Conservation (phyloP, 2,113 vertebrate species). For the Micromys minutus region DNA sequence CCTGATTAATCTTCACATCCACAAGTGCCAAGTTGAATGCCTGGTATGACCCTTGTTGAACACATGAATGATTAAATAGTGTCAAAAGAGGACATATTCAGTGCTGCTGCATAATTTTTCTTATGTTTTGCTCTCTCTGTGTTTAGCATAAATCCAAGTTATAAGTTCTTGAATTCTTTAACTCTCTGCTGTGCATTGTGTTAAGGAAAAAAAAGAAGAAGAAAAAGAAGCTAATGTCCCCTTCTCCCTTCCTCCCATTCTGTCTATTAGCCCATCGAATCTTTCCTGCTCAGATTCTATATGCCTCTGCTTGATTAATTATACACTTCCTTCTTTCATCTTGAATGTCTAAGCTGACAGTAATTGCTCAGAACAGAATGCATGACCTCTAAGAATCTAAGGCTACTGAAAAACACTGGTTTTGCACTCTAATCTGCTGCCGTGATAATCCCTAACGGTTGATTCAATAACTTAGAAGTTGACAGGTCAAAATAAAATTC, state of each 20-base stretch:
- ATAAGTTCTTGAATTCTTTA: slow-evolving; percentile 59
- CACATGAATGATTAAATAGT: neutral
- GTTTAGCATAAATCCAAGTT: slow-evolving; percentile 52
- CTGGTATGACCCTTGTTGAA: slow-evolving; percentile 33
- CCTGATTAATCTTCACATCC: neutral
- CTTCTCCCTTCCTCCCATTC: slow-evolving; percentile 10
- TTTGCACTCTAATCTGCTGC: slow-evolving; percentile 62
- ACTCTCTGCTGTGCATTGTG: neutral
- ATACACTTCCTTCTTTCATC: slow-evolving; percentile 72
- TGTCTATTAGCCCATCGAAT: slow-evolving; percentile 69
- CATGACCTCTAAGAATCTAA: slow-evolving; percentile 78
- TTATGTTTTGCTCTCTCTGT: neutral
- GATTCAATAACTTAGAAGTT: slow-evolving; percentile 57
- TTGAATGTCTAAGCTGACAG: slow-evolving; percentile 79
- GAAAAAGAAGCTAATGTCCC: neutral
- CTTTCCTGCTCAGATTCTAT: slow-evolving; percentile 71
- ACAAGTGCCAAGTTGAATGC: neutral
- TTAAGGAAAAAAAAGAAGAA: neutral
- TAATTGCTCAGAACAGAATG: slow-evolving; percentile 79
- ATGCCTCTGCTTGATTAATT: slow-evolving; percentile 81
- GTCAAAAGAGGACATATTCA: neutral
- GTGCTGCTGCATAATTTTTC: neutral
- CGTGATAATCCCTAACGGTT: slow-evolving; percentile 74
- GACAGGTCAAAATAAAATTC: slow-evolving; percentile 66
- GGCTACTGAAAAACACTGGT: slow-evolving; percentile 64